Evolutionary conservation across 2,888 invertebrate genomes (phyloP), one percentile per base, ranked within the genome.

Genomic region (Zaprionus bogoriensis): DNA sequence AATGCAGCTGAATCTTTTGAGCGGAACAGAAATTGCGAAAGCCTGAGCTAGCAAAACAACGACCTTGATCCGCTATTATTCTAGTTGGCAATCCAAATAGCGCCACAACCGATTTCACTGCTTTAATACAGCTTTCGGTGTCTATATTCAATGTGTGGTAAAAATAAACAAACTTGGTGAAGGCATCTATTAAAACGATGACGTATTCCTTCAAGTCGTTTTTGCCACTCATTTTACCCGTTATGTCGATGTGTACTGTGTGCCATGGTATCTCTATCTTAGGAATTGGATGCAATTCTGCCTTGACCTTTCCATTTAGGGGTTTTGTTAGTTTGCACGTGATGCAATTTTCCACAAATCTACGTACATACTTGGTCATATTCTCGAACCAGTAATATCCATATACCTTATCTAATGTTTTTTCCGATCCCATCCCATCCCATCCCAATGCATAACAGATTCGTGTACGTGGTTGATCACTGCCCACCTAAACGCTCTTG

Each of bases 61-160:
- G 27, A 20, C 52, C 46, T 32, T 52, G 41, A 47, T 52, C 27
- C 27, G 47, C 42, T 53, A 47, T 41, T 7, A 47, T 41, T 20
- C 45, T 14, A 20, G 19, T 45, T 2, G 53, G 42, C 4, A 51
- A 17, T 9, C 22, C 23, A 45, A 38, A 46, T 14, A 46, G 9
- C 5, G 27, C 25, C 27, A 45, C 27, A 38, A 19, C 38, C 1
- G 45, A 38, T 14, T 28, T 54, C 1, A 54, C 20, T 6, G 45
- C 53, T 28, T 45, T 39, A 10, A 55, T 55, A 10, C 25, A 53
- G 9, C 23, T 36, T 32, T 53, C 36, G 9, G 52, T n/a, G 22
- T 44, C 25, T 19, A 53, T 10, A 9, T 52, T 52, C 14, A 30
- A 19, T 7, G 46, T 48, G 32, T 39, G 46, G 9, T 23, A 20